phyloP scores from a whole-genome alignment of 2,113 vertebrate species.

The Blennius ocellaris region DNA sequence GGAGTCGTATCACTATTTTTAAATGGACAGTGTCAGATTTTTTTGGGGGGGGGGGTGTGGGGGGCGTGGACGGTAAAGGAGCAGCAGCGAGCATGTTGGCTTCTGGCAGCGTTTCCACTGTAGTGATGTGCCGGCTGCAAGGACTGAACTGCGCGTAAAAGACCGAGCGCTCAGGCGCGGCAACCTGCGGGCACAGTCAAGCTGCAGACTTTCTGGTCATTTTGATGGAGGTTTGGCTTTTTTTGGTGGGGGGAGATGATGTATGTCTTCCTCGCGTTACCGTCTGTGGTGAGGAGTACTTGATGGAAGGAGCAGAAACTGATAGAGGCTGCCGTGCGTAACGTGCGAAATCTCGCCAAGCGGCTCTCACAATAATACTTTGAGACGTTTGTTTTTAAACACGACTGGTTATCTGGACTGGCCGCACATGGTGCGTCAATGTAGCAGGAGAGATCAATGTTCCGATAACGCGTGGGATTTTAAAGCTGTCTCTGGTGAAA shows the following conservation, averaged over 20 bases:
- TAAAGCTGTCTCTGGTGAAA: slow-evolving; percentile 28
- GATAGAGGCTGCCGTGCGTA: slow-evolving; percentile 43
- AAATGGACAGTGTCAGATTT: slow-evolving; percentile 62
- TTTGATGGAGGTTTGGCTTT: slow-evolving; percentile 1
- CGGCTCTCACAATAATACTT: slow-evolving; percentile 42
- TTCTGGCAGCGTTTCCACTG: slow-evolving; percentile 60
- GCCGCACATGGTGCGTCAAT: slow-evolving; percentile 7
- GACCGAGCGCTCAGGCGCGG: slow-evolving; percentile 40
- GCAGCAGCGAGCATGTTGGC: slow-evolving; percentile 62
- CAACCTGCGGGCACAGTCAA: slow-evolving; percentile 5
- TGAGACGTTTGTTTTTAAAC: slow-evolving; percentile 17
- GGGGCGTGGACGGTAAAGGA: slow-evolving; percentile 77
- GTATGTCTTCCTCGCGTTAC: neutral
- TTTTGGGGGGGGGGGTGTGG: too few species aligned
- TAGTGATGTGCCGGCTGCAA: slow-evolving; percentile 62
- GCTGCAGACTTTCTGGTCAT: slow-evolving; percentile 15
- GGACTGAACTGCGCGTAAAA: slow-evolving; percentile 35
- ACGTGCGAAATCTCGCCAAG: slow-evolving; percentile 24
- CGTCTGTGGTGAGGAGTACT: slow-evolving; percentile 13
- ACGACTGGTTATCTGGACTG: slow-evolving; percentile 5
- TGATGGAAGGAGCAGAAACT: slow-evolving; percentile 4
- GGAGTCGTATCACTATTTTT: slow-evolving; percentile 70
- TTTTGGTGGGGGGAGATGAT: slow-evolving; percentile 25
- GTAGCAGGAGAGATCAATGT: neutral
- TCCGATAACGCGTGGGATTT: slow-evolving; percentile 22